phyloP scores from a whole-genome alignment of 2,797 vertebrate genomes.

The Eulemur rubriventer region DNA sequence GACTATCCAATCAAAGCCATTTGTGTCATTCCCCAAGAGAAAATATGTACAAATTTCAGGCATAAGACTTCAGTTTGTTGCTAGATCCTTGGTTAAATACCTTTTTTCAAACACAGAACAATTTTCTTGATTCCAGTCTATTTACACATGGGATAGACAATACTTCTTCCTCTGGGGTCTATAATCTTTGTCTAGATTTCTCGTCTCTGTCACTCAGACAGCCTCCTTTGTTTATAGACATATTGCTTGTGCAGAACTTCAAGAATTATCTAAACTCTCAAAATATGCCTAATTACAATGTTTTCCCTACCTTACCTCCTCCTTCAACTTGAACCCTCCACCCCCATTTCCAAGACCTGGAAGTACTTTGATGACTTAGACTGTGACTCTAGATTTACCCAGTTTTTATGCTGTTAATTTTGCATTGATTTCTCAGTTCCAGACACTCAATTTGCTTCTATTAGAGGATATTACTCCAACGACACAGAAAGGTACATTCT shows the following conservation, averaged over 20 bases:
- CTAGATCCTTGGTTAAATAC: background rate
- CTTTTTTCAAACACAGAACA: background rate
- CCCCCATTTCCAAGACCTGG: background rate
- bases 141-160: background rate
- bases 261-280: background rate
- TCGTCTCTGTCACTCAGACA: background rate
- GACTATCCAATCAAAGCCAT: background rate
- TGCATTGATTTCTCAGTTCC: background rate
- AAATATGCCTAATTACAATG: background rate
- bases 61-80: background rate
- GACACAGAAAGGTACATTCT: background rate
- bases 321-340: rapidly evolving
- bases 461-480: background rate
- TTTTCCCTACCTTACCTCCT: background rate
- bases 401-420: background rate
- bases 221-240: background rate
- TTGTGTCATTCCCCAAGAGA: background rate
- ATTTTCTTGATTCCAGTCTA: background rate
- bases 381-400: background rate
- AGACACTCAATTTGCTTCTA: background rate
- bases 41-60: background rate
- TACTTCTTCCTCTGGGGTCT: background rate
- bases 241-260: background rate
- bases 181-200: background rate
- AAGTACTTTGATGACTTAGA: background rate